Evolutionary conservation across 2,113 vertebrate genomes (phyloP).

Genomic region (Stegostoma tigrinum): DNA sequence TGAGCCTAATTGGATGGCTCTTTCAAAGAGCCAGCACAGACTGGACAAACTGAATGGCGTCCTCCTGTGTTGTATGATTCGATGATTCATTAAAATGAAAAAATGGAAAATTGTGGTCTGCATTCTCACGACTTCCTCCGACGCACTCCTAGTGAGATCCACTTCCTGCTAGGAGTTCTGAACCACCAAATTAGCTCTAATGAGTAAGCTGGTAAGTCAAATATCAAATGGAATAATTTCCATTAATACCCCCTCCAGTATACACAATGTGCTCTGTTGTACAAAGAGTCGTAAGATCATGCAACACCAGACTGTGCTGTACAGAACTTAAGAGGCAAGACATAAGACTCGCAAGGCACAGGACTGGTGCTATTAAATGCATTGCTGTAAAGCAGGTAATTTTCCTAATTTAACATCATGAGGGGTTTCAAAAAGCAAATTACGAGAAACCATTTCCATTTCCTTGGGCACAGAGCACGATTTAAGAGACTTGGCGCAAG

Average conservation of each 20-base stretch:
- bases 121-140: neutral
- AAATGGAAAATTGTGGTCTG: slow-evolving; percentile 23
- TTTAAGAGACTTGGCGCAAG: neutral
- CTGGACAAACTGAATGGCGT: neutral
- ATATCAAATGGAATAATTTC: neutral
- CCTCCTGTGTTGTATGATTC: neutral
- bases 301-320: neutral
- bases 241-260: neutral
- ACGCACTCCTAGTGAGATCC: slow-evolving; percentile 13
- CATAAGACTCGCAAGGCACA: neutral
- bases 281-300: neutral
- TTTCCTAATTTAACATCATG: neutral
- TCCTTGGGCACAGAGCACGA: neutral
- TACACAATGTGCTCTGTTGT: slow-evolving; percentile 6
- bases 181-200: slow-evolving; percentile 10
- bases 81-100: slow-evolving; percentile 18
- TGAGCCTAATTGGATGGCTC: neutral
- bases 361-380: neutral
- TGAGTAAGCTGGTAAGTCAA: neutral
- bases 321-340: neutral
- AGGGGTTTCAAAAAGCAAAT: neutral
- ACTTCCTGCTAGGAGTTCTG: neutral
- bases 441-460: neutral
- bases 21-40: neutral
- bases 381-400: neutral